phyloP scores from a whole-genome alignment of 2,113 vertebrate genomes.

The Coreoperca whiteheadi region DNA sequence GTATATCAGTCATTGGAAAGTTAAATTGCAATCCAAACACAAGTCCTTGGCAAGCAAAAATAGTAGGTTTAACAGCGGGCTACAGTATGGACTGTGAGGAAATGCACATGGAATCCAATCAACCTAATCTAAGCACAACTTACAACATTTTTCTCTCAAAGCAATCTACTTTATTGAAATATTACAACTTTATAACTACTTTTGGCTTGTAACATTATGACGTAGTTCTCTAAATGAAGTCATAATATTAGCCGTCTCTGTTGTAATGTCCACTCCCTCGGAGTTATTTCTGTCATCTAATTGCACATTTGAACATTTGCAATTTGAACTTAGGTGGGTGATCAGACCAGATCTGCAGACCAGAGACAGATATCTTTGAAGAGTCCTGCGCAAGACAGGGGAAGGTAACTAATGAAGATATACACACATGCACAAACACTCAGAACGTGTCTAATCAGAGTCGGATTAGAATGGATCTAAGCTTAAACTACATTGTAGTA shows the following conservation, averaged over 20 bases:
- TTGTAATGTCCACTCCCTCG: neutral
- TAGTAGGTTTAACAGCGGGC: no score
- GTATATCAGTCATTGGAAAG: no score
- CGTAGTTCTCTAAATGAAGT: neutral
- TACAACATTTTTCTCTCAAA: neutral
- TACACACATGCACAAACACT: neutral
- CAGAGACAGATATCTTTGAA: constrained; percentile 92
- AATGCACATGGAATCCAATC: no score
- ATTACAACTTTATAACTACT: neutral
- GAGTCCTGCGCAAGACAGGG: constrained; percentile 92
- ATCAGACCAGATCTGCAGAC: constrained; percentile 87
- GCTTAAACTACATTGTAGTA: neutral
- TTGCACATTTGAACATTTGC: no score
- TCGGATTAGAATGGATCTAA: neutral
- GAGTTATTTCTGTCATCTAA: neutral
- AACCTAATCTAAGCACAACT: no score
- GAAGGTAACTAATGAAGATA: constrained; percentile 88
- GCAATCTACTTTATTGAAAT: neutral
- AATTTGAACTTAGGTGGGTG: constrained; percentile 74
- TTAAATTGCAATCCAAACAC: no score
- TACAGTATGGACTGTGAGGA: no score
- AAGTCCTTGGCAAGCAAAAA: no score
- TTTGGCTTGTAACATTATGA: neutral
- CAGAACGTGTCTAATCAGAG: neutral
- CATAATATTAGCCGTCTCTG: neutral